phyloP scores from a whole-genome alignment of 2,113 vertebrate species.

The Phaethornis superciliosus region DNA sequence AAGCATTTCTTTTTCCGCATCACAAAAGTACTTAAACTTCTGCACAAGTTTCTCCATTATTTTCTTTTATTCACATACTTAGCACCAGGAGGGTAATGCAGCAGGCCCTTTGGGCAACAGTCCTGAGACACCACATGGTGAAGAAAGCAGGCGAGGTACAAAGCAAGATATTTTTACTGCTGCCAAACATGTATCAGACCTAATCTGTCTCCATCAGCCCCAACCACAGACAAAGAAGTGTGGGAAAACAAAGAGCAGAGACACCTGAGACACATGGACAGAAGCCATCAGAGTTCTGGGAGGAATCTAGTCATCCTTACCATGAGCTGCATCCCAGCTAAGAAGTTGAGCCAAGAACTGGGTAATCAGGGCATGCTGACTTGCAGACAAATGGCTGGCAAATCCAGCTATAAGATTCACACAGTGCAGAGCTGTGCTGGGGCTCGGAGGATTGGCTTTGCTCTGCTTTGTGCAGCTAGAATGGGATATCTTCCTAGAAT shows the following conservation, averaged over 20 bases:
- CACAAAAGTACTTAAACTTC: not conserved
- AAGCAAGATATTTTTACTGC: not conserved
- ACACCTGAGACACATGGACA: not conserved
- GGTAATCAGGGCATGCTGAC: not conserved
- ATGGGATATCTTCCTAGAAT: not conserved
- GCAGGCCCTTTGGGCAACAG: not conserved
- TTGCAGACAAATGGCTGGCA: not conserved
- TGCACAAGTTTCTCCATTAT: not conserved
- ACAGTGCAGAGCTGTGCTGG: fast-evolving
- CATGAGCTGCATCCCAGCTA: not conserved
- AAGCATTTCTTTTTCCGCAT: not conserved
- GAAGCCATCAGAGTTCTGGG: not conserved
- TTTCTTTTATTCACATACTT: not conserved
- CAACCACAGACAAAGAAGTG: not conserved
- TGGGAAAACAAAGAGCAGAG: not conserved
- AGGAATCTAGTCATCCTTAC: not conserved
- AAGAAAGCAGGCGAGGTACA: not conserved
- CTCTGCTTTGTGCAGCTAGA: not conserved
- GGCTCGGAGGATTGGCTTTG: not conserved
- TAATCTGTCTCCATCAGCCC: not conserved
- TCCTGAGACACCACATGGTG: not conserved
- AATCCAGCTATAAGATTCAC: not conserved
- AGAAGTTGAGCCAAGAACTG: not conserved
- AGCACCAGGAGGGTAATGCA: not conserved
- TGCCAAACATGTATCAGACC: not conserved